phyloP scores from a whole-genome alignment of 2,113 vertebrate species.

The Salvator merianae region DNA sequence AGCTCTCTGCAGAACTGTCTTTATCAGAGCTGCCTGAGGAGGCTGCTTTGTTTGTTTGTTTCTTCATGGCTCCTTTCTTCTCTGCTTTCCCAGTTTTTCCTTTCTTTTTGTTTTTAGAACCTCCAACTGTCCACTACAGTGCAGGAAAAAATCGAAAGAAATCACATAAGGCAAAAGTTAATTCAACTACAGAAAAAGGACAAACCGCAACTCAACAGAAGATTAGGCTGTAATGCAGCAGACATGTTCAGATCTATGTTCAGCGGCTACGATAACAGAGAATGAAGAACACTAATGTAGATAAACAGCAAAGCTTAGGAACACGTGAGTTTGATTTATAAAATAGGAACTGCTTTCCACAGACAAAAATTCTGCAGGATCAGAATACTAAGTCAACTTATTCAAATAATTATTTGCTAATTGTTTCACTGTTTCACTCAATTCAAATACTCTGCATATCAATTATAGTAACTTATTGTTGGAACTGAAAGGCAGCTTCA shows the following conservation, averaged over 20 bases:
- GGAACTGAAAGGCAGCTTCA: background rate
- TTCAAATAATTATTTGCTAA: no score
- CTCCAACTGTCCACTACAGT: slow-evolving; percentile 95
- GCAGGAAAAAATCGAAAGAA: slow-evolving; percentile 31
- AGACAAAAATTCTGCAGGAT: no score
- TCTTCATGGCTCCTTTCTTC: slow-evolving; percentile 91
- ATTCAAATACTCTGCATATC: background rate
- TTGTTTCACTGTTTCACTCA: no score
- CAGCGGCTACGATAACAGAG: background rate
- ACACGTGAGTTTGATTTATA: no score
- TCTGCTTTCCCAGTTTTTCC: slow-evolving; percentile 90
- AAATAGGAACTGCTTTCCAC: no score
- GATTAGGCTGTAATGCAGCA: background rate
- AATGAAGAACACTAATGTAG: no score
- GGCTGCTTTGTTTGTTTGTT: slow-evolving; percentile 88
- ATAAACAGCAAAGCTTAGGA: no score
- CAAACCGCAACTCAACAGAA: background rate
- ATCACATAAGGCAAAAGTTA: background rate
- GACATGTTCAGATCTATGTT: background rate
- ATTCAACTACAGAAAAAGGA: background rate
- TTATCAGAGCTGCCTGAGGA: slow-evolving; percentile 96
- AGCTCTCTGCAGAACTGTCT: slow-evolving; percentile 94
- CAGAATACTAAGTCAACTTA: no score
- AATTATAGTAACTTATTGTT: background rate
- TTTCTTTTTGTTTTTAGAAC: slow-evolving; percentile 98